Percentiles rank a stretch among this genome's conserved stretches.
Evolutionary conservation across 1,140 invertebrate genomes (phyloP).

Genomic region (Camponotus floridanus): DNA sequence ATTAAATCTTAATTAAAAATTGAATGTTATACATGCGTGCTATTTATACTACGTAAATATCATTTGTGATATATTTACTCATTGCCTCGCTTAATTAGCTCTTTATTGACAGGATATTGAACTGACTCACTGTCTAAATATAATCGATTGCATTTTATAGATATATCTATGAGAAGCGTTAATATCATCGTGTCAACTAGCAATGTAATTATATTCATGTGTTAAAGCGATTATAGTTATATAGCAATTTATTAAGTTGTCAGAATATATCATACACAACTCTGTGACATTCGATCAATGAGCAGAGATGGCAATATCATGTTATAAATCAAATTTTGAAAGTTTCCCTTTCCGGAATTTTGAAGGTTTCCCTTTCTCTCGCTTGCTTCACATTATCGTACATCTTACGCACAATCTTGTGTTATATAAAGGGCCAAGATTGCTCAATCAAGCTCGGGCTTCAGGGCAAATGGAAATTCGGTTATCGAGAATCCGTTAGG

Average conservation of each 20-base stretch:
- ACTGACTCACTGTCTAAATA: not conserved
- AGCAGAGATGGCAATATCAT: conserved; percentile 23
- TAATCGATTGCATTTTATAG: not conserved
- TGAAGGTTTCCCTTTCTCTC: not conserved
- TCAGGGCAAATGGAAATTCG: conserved; percentile 67
- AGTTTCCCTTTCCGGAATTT: conserved; percentile 37
- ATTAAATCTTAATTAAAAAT: conserved; percentile 3
- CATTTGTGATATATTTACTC: not conserved
- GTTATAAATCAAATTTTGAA: conserved; percentile 6
- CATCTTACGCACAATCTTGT: conserved; percentile 62
- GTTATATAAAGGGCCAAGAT: conserved; percentile 67
- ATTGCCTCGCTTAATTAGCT: not conserved
- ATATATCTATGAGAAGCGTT: not conserved
- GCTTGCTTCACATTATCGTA: conserved; percentile 62
- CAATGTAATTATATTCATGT: not conserved
- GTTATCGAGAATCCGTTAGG: conserved; percentile 71
- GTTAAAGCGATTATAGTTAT: not conserved
- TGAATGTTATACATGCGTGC: not conserved
- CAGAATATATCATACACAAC: conserved; percentile 1
- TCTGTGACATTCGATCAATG: not conserved
- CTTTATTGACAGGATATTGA: not conserved
- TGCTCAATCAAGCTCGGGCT: conserved; percentile 67
- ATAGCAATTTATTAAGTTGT: not conserved
- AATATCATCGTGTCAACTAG: not conserved
- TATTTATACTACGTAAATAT: conserved; percentile 20